Percentiles rank a stretch among this genome's conserved stretches.
Evolutionary conservation across 2,888 invertebrate species (phyloP).

Genomic region (Monoplex corrugatus): DNA sequence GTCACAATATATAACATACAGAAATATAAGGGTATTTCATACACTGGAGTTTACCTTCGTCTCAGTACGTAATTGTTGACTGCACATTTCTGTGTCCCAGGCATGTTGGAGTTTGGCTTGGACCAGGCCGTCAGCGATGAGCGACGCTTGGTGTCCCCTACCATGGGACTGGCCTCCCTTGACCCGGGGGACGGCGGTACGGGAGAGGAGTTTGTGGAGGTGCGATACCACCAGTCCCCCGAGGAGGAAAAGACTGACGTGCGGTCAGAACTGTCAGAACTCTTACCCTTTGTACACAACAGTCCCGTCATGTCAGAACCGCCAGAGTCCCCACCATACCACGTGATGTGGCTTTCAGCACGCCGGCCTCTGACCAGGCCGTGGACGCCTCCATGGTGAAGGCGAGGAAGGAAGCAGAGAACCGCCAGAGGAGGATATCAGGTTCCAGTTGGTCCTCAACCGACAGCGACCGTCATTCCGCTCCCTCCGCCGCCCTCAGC

Average conservation of each 20-base stretch:
- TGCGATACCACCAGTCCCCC: constrained; percentile 66
- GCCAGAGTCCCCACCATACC: constrained; percentile 70
- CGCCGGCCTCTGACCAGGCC: neutral
- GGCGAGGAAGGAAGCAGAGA: constrained; percentile 42
- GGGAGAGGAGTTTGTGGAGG: constrained; percentile 75
- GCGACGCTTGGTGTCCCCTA: constrained; percentile 72
- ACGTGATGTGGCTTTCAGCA: constrained; percentile 49
- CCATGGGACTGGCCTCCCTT: constrained; percentile 63
- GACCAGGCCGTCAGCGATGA: constrained; percentile 90
- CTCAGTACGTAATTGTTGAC: too few species aligned
- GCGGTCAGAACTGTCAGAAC: constrained; percentile 51
- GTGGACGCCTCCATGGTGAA: constrained; percentile 54
- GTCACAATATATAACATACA: too few species aligned
- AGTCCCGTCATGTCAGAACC: constrained; percentile 54
- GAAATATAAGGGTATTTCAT: too few species aligned
- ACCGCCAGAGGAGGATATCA: constrained; percentile 37
- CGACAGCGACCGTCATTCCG: constrained; percentile 47
- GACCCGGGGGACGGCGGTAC: constrained; percentile 62
- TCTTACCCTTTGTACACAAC: constrained; percentile 54
- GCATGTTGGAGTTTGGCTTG: constrained; percentile 92
- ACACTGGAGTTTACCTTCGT: too few species aligned
- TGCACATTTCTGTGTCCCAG: constrained; percentile 62
- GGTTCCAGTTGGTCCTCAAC: neutral
- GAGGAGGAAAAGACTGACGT: constrained; percentile 27
- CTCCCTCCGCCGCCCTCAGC: constrained; percentile 43